Evolutionary conservation across 2,113 vertebrate genomes (phyloP).

Genomic region (Podocnemis expansa): DNA sequence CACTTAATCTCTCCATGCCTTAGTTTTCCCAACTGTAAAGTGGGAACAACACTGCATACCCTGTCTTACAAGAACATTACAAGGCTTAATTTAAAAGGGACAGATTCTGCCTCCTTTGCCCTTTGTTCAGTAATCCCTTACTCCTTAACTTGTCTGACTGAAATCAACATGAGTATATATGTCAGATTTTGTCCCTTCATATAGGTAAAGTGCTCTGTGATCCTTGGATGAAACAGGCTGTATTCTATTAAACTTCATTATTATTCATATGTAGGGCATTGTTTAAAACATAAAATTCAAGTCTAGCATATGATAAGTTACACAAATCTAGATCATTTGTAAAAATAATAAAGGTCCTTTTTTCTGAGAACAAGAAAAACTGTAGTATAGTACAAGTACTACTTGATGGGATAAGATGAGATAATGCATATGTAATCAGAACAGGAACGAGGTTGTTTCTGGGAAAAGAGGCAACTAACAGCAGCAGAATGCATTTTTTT

Average conservation of each 20-base stretch:
- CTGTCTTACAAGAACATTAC: background rate
- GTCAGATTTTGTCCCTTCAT: background rate
- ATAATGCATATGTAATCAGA: background rate
- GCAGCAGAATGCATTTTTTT: background rate
- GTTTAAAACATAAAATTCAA: conserved; percentile 5
- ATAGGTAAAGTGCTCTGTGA: background rate
- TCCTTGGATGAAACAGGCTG: background rate
- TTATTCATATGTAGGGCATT: background rate
- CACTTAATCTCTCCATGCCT: background rate
- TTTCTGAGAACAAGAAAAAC: conserved; percentile 14
- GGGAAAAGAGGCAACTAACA: background rate
- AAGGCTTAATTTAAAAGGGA: background rate
- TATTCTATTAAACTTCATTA: background rate
- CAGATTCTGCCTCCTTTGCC: background rate
- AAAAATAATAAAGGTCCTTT: background rate
- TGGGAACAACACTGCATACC: background rate
- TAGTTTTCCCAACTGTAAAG: background rate
- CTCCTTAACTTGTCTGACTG: background rate
- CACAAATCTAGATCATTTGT: background rate
- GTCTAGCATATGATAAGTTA: background rate
- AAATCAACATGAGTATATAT: background rate
- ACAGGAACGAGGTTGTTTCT: background rate
- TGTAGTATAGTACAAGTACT: conserved; percentile 4
- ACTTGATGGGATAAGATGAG: background rate
- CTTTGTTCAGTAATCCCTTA: background rate